phyloP scores from a whole-genome alignment of 2,888 invertebrate species.

The Argyresthia albistria region DNA sequence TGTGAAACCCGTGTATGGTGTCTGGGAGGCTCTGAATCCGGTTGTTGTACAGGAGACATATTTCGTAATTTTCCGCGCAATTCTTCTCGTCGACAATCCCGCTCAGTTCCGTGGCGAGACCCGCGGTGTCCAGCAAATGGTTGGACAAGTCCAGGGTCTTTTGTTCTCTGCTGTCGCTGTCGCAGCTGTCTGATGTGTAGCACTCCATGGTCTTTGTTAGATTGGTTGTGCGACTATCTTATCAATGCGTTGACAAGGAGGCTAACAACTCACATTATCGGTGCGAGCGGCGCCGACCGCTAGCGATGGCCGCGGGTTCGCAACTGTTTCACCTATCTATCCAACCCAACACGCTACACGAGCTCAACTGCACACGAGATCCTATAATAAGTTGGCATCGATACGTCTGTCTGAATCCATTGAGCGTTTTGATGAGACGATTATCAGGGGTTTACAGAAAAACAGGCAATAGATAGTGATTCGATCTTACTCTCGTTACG shows the following conservation, averaged over 20 bases:
- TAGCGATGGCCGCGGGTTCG: slow-evolving; percentile 49
- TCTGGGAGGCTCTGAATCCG: slow-evolving; percentile 78
- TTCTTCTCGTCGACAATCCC: slow-evolving; percentile 74
- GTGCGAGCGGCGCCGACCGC: slow-evolving; percentile 9
- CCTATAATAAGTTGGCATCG: not conserved
- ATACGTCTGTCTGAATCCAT: not conserved
- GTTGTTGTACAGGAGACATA: slow-evolving; percentile 90
- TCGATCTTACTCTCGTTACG: too few relatives aligned
- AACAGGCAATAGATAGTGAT: too few relatives aligned
- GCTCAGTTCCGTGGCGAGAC: slow-evolving; percentile 72
- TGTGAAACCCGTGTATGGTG: slow-evolving; percentile 76
- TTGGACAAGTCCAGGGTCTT: slow-evolving; percentile 78
- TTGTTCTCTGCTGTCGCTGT: slow-evolving; percentile 80
- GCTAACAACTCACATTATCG: slow-evolving; percentile 34
- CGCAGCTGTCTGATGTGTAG: slow-evolving; percentile 88
- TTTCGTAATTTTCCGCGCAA: slow-evolving; percentile 75
- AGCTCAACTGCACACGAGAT: not conserved
- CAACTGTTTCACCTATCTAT: slow-evolving; percentile 24
- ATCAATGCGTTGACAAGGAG: not conserved
- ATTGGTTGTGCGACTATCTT: slow-evolving; percentile 7
- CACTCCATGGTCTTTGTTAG: slow-evolving; percentile 75
- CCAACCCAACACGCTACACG: too few relatives aligned
- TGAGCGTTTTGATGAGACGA: not conserved
- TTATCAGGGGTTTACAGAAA: not conserved
- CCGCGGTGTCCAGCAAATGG: slow-evolving; percentile 69